phyloP scores from a whole-genome alignment of 2,888 invertebrate genomes.

The Cartodere bifasciata region DNA sequence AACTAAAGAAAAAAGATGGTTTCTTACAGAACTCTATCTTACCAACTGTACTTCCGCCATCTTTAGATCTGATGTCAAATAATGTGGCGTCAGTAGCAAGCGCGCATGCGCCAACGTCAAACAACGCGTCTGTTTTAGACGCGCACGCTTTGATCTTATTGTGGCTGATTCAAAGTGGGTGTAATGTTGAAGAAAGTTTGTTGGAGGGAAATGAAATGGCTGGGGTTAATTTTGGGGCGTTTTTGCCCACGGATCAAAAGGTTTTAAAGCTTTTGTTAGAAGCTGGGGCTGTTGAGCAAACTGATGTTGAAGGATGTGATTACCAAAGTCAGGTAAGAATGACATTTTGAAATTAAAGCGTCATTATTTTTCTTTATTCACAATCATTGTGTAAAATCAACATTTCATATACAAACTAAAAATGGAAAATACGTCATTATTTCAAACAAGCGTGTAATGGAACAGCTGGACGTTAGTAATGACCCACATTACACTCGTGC shows the following conservation, averaged over 20 bases:
- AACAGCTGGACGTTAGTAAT: no score
- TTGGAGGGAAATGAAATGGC: constrained; percentile 34
- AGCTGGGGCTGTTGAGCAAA: constrained; percentile 51
- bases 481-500: no score
- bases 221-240: constrained; percentile 41
- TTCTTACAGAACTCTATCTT: constrained; percentile 8
- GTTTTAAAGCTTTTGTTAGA: constrained; percentile 60
- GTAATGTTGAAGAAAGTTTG: constrained; percentile 47
- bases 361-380: no score
- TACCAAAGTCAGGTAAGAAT: constrained; percentile 34
- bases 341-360: no score
- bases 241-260: constrained; percentile 55
- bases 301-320: constrained; percentile 35
- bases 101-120: constrained; percentile 7
- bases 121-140: no score
- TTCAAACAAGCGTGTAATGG: no score
- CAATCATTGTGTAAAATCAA: no score
- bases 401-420: no score
- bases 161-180: constrained; percentile 63
- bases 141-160: constrained; percentile 57
- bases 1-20: constrained; percentile 19
- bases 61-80: no score
- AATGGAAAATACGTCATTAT: no score
- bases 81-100: constrained; percentile 4
- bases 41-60: constrained; percentile 9